Conservation (phyloP, 2,888 invertebrate species). For the Vanessa cardui region DNA sequence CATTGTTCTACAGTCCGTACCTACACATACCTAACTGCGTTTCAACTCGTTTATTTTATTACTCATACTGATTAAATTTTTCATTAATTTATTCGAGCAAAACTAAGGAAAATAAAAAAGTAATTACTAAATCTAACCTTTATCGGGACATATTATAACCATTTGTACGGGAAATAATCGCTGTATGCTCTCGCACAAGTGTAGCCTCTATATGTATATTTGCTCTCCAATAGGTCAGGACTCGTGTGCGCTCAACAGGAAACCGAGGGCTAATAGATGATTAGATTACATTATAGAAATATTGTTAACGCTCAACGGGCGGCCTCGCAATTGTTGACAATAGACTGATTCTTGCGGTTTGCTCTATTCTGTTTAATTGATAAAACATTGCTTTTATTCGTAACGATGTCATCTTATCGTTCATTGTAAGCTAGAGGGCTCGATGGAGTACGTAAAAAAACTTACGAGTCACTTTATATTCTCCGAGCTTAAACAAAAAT, state of each 20-base stretch:
- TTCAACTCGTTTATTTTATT: too few species aligned
- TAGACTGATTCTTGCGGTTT: slow-evolving; percentile 25
- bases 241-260: slow-evolving; percentile 35
- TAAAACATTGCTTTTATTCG: not conserved
- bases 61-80: too few species aligned
- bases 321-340: slow-evolving; percentile 39
- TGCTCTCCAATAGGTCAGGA: slow-evolving; percentile 29
- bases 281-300: slow-evolving; percentile 40
- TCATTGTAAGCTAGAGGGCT: not conserved
- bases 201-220: slow-evolving; percentile 4
- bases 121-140: too few species aligned
- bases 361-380: not conserved
- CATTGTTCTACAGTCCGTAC: too few species aligned
- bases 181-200: slow-evolving; percentile 6
- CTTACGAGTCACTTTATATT: not conserved
- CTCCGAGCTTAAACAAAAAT: not conserved
- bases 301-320: slow-evolving; percentile 28
- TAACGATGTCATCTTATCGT: not conserved
- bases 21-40: too few species aligned
- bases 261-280: slow-evolving; percentile 39
- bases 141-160: not conserved
- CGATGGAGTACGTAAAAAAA: not conserved
- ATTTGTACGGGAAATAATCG: slow-evolving; percentile 1
- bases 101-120: too few species aligned
- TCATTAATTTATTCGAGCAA: too few species aligned